Percentiles rank a stretch among this genome's conserved stretches.
Conservation (phyloP, 2,113 vertebrate genomes). For the Murina feae region DNA sequence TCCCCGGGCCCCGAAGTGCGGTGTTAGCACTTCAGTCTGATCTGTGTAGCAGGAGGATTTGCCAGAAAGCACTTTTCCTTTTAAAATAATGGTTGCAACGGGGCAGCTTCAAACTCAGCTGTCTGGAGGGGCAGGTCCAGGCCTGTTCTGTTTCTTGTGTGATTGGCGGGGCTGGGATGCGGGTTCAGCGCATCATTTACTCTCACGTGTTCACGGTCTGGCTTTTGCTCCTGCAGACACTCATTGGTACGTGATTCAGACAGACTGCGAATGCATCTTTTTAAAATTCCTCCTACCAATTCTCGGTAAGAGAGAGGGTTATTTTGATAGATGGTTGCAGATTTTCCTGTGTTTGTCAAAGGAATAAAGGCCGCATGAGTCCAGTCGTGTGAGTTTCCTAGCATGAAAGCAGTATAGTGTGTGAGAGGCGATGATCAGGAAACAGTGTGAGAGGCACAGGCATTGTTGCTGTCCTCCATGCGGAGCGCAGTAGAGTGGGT, state of each 20-base stretch:
- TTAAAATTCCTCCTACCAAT: constrained; percentile 76
- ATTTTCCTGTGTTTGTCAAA: constrained; percentile 79
- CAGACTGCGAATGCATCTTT: constrained; percentile 79
- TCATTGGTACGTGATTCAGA: constrained; percentile 76
- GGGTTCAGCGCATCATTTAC: constrained; percentile 40
- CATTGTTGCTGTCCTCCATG: no score
- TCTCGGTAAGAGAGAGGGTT: constrained; percentile 70
- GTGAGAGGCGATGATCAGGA: not conserved
- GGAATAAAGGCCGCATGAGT: constrained; percentile 80
- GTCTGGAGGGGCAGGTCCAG: not conserved
- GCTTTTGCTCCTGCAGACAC: constrained; percentile 69
- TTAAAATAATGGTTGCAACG: constrained; percentile 36
- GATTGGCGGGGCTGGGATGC: constrained; percentile 22
- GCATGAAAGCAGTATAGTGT: not conserved
- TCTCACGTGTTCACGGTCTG: constrained; percentile 65
- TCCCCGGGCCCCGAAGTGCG: constrained; percentile 9
- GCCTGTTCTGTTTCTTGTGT: not conserved
- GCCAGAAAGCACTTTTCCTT: constrained; percentile 56
- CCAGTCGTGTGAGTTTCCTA: constrained; percentile 40
- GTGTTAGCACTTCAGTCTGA: not conserved
- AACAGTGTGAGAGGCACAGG: not conserved
- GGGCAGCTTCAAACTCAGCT: not conserved
- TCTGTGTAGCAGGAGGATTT: constrained; percentile 17
- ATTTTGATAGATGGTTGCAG: constrained; percentile 81
- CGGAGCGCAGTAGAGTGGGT: not conserved